Conservation (phyloP, 2,888 invertebrate species). For the Brenthis daphne region DNA sequence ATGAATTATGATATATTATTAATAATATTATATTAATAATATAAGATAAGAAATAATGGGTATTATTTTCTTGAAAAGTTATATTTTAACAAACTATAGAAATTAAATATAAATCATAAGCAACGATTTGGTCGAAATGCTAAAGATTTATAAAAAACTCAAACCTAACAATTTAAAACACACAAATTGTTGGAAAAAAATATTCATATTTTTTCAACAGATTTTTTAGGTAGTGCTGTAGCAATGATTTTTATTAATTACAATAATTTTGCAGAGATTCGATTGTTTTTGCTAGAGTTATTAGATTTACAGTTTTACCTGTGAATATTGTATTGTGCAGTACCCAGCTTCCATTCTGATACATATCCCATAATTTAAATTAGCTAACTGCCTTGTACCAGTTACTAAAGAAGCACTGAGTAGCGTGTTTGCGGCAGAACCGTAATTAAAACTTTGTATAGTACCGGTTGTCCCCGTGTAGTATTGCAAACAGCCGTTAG, state of each 20-base stretch:
- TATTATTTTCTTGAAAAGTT: too few relatives aligned
- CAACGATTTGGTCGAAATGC: too few relatives aligned
- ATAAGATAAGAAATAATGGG: too few relatives aligned
- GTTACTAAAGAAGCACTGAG: conserved; percentile 79
- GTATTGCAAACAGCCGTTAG: conserved; percentile 90
- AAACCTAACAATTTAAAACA: too few relatives aligned
- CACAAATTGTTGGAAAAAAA: too few relatives aligned
- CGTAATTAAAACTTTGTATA: conserved; percentile 90
- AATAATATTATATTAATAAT: too few relatives aligned
- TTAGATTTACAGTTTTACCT: conserved; percentile 51
- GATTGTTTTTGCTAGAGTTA: background rate
- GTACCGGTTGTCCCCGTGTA: conserved; percentile 84
- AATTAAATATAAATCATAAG: too few relatives aligned
- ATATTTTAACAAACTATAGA: too few relatives aligned
- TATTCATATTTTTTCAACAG: too few relatives aligned
- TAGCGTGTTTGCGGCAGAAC: conserved; percentile 81
- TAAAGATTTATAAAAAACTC: too few relatives aligned
- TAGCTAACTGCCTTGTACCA: conserved; percentile 88
- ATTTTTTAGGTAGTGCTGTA: too few relatives aligned
- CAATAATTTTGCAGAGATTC: background rate
- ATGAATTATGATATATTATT: too few relatives aligned
- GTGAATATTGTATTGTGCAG: conserved; percentile 87
- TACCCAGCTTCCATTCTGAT: conserved; percentile 87
- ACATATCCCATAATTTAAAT: conserved; percentile 89
- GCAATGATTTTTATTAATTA: background rate